These are phyloP conservation scores for Eptatretus burgeri DNA, from an alignment of 2,113 vertebrate genomes.

Conservation along the genomic window DNA sequence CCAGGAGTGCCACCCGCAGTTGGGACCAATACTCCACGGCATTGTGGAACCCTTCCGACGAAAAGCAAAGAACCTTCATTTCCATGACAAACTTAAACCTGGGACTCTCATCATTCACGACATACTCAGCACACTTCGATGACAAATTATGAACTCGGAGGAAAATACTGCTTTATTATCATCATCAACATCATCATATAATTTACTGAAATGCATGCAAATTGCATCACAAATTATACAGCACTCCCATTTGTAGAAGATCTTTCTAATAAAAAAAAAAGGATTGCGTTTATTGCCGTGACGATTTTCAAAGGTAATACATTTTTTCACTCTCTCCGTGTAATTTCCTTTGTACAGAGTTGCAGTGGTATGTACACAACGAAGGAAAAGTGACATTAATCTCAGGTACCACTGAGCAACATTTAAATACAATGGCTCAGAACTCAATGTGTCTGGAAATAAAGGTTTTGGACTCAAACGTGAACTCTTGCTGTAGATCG, in stretches of 20 bases:
- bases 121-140: neutral
- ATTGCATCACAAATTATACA: neutral
- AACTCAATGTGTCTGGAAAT: neutral
- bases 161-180: neutral
- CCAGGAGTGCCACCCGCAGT: too few species aligned
- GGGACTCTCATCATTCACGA: too few species aligned
- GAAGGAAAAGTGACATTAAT: too few species aligned
- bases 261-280: neutral
- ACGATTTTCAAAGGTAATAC: neutral
- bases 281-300: neutral
- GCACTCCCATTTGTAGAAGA: neutral
- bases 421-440: neutral
- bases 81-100: too few species aligned
- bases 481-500: neutral
- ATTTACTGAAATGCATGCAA: neutral
- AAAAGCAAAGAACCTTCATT: too few species aligned
- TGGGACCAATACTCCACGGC: too few species aligned
- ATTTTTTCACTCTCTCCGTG: neutral
- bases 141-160: neutral
- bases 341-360: neutral
- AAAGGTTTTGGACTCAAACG: neutral
- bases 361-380: neutral
- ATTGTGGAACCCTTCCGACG: too few species aligned
- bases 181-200: neutral
- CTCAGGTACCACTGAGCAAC: neutral